These are phyloP conservation scores for Tupaia tana DNA, from an alignment of 2,113 vertebrate species.

Conservation along the genomic window DNA sequence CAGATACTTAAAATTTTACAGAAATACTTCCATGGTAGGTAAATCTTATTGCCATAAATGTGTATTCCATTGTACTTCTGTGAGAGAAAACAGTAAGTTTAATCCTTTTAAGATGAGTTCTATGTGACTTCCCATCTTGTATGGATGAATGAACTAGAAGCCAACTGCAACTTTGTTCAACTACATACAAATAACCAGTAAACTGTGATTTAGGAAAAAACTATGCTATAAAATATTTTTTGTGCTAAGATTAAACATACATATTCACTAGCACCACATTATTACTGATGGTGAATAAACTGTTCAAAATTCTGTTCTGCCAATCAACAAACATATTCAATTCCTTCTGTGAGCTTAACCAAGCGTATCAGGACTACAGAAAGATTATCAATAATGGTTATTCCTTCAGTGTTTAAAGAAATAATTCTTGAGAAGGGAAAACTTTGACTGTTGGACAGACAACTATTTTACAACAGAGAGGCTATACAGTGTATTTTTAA, in stretches of 20 bases:
- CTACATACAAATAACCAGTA: constrained; percentile 22
- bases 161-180: not conserved
- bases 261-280: constrained; percentile 12
- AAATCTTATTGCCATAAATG: not conserved
- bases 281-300: not conserved
- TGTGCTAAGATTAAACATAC: not conserved
- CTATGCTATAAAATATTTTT: constrained; percentile 3
- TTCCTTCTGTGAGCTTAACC: constrained; percentile 21
- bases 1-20: constrained; percentile 18
- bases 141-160: not conserved
- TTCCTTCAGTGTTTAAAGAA: not conserved
- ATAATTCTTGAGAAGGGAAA: constrained; percentile 1
- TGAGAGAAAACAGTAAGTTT: not conserved
- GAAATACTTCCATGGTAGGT: not conserved
- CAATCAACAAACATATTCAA: constrained; percentile 20
- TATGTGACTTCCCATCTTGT: constrained; percentile 19
- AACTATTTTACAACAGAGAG: not conserved
- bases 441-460: constrained; percentile 5
- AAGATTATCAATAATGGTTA: constrained; percentile 16
- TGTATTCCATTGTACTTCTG: not conserved
- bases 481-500: not conserved
- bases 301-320: constrained; percentile 16
- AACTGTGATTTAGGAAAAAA: constrained; percentile 21
- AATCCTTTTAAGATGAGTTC: constrained; percentile 5
- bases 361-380: constrained; percentile 25